phyloP scores from a whole-genome alignment of 23 tunicate genomes.

The Corella eumyota region DNA sequence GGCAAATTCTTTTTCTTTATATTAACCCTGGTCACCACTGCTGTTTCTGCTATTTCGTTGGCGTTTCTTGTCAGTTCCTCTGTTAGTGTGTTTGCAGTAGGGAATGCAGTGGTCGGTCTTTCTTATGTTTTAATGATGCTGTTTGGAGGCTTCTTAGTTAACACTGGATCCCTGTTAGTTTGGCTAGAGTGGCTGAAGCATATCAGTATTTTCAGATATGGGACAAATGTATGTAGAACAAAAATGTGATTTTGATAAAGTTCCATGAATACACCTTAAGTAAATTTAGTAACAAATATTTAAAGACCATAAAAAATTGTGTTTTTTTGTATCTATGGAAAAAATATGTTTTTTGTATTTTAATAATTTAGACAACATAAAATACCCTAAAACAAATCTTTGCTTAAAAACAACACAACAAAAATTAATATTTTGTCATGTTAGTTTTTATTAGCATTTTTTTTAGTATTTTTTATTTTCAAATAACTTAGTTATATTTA shows the following conservation, averaged over 20 bases:
- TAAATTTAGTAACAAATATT: too few relatives aligned
- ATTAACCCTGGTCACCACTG: conserved; percentile 43
- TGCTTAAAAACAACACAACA: too few relatives aligned
- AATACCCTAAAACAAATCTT: too few relatives aligned
- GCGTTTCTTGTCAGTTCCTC: conserved; percentile 86
- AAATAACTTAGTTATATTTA: not conserved
- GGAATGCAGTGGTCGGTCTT: conserved; percentile 54
- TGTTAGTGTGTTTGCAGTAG: conserved; percentile 75
- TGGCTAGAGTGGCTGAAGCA: conserved; percentile 93
- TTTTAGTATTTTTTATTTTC: too few relatives aligned
- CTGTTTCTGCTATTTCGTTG: conserved; percentile 58
- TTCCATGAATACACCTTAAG: too few relatives aligned
- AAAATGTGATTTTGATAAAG: not conserved
- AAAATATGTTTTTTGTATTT: too few relatives aligned
- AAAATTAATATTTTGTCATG: too few relatives aligned
- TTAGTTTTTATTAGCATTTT: too few relatives aligned
- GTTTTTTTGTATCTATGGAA: too few relatives aligned
- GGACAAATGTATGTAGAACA: conserved; percentile 54
- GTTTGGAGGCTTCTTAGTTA: conserved; percentile 82
- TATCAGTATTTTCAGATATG: conserved; percentile 81
- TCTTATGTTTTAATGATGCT: conserved; percentile 85
- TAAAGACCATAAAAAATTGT: too few relatives aligned
- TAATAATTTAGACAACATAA: too few relatives aligned
- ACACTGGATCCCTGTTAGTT: conserved; percentile 42
- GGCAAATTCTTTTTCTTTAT: conserved; percentile 73